These are phyloP conservation scores for Caenorhabditis brenneri DNA, from an alignment of 1,140 invertebrate genomes.

Conservation along the genomic window DNA sequence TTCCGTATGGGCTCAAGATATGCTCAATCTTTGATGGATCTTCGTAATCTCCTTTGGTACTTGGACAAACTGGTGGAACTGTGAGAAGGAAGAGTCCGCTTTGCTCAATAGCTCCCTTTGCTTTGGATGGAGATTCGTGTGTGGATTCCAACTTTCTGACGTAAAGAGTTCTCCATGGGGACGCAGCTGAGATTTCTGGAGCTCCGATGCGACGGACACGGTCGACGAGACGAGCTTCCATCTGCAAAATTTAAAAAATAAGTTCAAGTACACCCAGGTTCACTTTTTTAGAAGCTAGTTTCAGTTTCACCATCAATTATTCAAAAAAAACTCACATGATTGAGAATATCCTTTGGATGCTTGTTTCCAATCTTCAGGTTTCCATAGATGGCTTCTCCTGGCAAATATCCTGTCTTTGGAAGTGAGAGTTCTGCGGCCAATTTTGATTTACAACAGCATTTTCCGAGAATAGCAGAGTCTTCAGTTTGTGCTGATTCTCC, in stretches of 20 bases:
- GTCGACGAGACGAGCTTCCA: constrained; percentile 53
- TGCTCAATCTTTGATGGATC: not conserved
- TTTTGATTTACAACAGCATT: constrained; percentile 58
- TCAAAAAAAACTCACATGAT: constrained; percentile 44
- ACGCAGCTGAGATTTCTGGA: constrained; percentile 42
- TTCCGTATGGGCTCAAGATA: constrained; percentile 46
- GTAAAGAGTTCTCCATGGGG: constrained; percentile 39
- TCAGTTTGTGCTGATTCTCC: constrained; percentile 46
- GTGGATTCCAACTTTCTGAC: constrained; percentile 45
- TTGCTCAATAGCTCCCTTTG: constrained; percentile 40
- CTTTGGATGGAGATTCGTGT: not conserved
- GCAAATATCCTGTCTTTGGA: constrained; percentile 52
- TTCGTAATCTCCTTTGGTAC: constrained; percentile 38
- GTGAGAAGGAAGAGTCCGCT: constrained; percentile 49
- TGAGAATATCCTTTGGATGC: constrained; percentile 55
- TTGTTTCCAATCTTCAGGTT: constrained; percentile 52
- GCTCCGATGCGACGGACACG: constrained; percentile 44
- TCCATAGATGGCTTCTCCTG: constrained; percentile 53
- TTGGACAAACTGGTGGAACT: constrained; percentile 50
- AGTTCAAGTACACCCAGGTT: too few relatives aligned
- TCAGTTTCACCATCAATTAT: too few relatives aligned
- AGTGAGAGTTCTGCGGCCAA: constrained; percentile 51
- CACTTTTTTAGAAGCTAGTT: too few relatives aligned
- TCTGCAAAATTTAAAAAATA: constrained; percentile 22
- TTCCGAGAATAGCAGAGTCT: constrained; percentile 54